Evolutionary conservation across 2,797 vertebrate species (phyloP).

Genomic region (Carcharodon carcharias): DNA sequence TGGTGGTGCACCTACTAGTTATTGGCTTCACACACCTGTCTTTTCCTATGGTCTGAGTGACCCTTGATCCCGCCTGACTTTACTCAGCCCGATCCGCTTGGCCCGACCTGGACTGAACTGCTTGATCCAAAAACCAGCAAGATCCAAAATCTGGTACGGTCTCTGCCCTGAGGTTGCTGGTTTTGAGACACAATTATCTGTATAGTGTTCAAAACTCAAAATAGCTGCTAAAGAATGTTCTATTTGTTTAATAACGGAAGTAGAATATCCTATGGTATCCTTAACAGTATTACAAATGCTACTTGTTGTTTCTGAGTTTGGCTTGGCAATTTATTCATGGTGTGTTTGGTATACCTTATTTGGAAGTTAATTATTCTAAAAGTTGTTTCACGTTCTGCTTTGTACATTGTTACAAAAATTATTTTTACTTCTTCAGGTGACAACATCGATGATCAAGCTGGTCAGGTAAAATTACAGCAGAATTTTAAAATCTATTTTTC

Average conservation of each 20-base stretch:
- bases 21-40: no score
- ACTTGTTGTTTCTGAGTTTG: not conserved
- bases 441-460: not conserved
- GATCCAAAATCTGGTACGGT: no score
- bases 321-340: not conserved
- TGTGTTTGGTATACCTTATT: not conserved
- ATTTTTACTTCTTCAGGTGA: slow-evolving; percentile 4
- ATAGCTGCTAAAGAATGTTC: not conserved
- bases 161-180: no score
- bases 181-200: no score
- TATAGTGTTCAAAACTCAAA: not conserved
- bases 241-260: not conserved
- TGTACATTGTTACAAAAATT: not conserved
- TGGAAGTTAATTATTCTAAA: not conserved
- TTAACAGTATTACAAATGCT: not conserved
- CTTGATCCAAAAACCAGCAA: no score
- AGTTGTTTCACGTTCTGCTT: not conserved
- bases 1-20: no score
- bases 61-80: no score
- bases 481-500: not conserved
- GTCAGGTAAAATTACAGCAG: not conserved
- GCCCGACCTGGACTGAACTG: no score
- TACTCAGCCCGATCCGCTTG: no score
- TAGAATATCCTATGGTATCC: not conserved
- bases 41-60: no score